A percentile compares a stretch with the other conserved stretches of the same genome.
Evolutionary conservation across 2,888 invertebrate genomes (phyloP).

Genomic region (Brachypterus glaber): DNA sequence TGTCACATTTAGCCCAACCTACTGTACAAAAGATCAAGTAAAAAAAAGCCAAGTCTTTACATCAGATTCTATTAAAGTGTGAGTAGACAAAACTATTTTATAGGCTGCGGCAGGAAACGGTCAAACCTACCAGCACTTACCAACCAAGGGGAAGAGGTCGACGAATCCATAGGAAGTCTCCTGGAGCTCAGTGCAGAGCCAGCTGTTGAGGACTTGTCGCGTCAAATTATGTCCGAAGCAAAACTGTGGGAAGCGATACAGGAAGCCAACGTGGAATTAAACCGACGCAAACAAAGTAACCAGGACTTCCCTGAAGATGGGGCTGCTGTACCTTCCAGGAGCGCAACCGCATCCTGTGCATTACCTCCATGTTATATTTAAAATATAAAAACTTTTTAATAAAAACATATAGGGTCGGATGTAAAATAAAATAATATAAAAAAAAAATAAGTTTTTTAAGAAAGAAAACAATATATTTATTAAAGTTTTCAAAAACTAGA

Average conservation of each 20-base stretch:
- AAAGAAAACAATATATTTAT: no score
- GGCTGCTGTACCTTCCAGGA: slow-evolving; percentile 28
- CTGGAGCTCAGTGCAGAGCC: slow-evolving; percentile 60
- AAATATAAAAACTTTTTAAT: no score
- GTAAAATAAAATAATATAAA: no score
- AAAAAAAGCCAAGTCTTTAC: no score
- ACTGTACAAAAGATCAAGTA: no score
- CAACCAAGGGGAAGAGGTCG: slow-evolving; percentile 43
- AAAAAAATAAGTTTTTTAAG: no score
- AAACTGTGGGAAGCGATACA: slow-evolving; percentile 72
- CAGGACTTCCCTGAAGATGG: slow-evolving; percentile 36
- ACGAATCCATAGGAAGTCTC: slow-evolving; percentile 56
- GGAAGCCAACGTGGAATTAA: slow-evolving; percentile 63
- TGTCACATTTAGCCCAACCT: no score
- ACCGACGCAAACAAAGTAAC: slow-evolving; percentile 48
- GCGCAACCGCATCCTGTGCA: slow-evolving; percentile 36
- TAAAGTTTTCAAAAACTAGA: no score
- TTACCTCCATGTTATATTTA: slow-evolving; percentile 37
- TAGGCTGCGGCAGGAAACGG: slow-evolving; percentile 68
- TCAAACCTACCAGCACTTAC: slow-evolving; percentile 41
- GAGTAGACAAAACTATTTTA: no score
- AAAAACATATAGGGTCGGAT: no score
- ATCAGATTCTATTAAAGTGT: no score
- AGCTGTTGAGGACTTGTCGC: slow-evolving; percentile 62
- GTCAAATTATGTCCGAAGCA: slow-evolving; percentile 71